A percentile compares a stretch with the other conserved stretches of the same genome.
Evolutionary conservation across 2,797 vertebrate species (phyloP).

Genomic region (Pipistrellus pipistrellus): DNA sequence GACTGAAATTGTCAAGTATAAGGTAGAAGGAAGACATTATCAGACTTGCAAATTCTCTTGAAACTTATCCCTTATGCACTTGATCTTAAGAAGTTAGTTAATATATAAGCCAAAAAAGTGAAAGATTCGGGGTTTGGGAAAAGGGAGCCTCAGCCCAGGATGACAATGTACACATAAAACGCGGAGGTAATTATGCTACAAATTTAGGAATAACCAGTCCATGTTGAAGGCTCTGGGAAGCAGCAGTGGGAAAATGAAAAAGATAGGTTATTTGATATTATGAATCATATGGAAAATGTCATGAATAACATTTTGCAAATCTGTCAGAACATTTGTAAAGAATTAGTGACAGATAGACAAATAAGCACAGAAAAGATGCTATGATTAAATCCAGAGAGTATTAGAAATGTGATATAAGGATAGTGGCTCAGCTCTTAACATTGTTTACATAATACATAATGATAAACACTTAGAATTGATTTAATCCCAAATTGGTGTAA

Average conservation of each 20-base stretch:
- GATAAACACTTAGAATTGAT: slow-evolving; percentile 3
- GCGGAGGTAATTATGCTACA: neutral
- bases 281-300: neutral
- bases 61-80: neutral
- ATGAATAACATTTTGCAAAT: neutral
- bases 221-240: neutral
- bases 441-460: neutral
- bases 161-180: neutral
- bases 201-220: neutral
- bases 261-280: neutral
- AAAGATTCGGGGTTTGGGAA: neutral
- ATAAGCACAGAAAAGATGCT: neutral
- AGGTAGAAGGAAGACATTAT: slow-evolving; percentile 17
- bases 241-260: neutral
- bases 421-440: neutral
- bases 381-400: neutral
- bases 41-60: neutral
- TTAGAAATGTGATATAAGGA: neutral
- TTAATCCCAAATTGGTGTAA: neutral
- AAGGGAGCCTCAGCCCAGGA: neutral
- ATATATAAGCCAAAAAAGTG: neutral
- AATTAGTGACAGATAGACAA: neutral
- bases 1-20: neutral
- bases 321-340: slow-evolving; percentile 22
- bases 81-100: slow-evolving; percentile 46